phyloP scores from a whole-genome alignment of 2,797 vertebrate genomes.

The Rhadinocentrus ornatus region DNA sequence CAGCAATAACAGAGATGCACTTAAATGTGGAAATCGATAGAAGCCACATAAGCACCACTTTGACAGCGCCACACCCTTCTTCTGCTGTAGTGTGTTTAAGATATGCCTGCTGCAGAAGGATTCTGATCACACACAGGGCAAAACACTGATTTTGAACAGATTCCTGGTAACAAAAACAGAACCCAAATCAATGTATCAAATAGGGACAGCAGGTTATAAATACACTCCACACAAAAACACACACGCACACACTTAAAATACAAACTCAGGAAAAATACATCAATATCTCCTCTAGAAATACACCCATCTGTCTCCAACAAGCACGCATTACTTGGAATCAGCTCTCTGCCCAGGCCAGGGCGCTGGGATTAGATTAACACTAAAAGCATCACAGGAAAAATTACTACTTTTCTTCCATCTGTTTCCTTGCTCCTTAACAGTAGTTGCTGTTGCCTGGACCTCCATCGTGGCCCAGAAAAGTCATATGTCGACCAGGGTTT shows the following conservation, averaged over 20 bases:
- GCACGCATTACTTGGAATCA: constrained; percentile 57
- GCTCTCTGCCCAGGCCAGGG: constrained; percentile 48
- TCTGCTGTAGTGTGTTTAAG: constrained; percentile 45
- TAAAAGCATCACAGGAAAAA: constrained; percentile 63
- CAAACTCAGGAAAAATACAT: constrained; percentile 56
- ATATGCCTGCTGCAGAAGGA: constrained; percentile 62
- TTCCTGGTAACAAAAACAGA: constrained; percentile 70
- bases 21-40: constrained; percentile 75
- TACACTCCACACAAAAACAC: constrained; percentile 21
- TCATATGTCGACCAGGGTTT: constrained; percentile 60
- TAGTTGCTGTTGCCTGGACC: constrained; percentile 43
- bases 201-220: constrained; percentile 72
- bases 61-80: constrained; percentile 55
- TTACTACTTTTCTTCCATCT: constrained; percentile 43
- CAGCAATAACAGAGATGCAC: constrained; percentile 72
- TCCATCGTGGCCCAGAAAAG: constrained; percentile 71
- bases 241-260: constrained; percentile 49
- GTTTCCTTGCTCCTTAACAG: constrained; percentile 54
- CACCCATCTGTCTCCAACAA: constrained; percentile 58
- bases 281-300: constrained; percentile 62
- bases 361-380: constrained; percentile 54
- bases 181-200: constrained; percentile 76
- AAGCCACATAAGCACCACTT: constrained; percentile 41
- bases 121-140: constrained; percentile 65
- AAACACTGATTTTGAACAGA: constrained; percentile 55